phyloP scores from a whole-genome alignment of 1,140 invertebrate genomes.

The Arctopsyche grandis region DNA sequence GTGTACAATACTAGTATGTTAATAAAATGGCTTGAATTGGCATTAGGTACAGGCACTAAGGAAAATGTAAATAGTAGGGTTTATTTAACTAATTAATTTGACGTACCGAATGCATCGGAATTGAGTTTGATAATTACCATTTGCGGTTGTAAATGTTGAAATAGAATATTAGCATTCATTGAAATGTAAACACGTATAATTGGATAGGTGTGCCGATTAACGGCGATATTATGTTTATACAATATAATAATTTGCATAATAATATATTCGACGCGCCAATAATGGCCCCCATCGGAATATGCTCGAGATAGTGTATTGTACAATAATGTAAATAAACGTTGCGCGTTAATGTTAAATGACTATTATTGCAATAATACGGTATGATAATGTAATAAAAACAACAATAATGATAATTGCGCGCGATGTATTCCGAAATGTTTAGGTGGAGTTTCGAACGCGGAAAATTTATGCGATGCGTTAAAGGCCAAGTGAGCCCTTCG shows the following conservation, averaged over 20 bases:
- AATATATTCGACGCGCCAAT: background rate
- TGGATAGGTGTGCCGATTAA: background rate
- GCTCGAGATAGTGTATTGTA: background rate
- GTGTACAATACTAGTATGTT: no score
- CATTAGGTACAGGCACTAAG: no score
- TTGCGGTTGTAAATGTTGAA: background rate
- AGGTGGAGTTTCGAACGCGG: no score
- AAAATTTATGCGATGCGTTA: no score
- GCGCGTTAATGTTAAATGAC: background rate
- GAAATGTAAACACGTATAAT: background rate
- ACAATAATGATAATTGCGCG: no score
- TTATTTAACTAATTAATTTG: no score
- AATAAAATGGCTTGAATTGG: no score
- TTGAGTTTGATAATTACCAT: background rate
- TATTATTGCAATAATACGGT: conserved; percentile 3
- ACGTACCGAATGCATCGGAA: background rate
- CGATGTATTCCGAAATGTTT: no score
- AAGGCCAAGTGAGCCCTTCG: no score
- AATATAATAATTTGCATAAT: conserved; percentile 10
- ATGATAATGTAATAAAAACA: no score
- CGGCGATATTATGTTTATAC: no score
- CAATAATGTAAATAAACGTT: background rate
- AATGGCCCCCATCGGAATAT: background rate
- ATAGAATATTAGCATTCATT: background rate
- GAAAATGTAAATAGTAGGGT: no score